Percentiles rank a stretch among this genome's conserved stretches.
Conservation (phyloP, 2,888 invertebrate species). For the Serrognathus titanus region DNA sequence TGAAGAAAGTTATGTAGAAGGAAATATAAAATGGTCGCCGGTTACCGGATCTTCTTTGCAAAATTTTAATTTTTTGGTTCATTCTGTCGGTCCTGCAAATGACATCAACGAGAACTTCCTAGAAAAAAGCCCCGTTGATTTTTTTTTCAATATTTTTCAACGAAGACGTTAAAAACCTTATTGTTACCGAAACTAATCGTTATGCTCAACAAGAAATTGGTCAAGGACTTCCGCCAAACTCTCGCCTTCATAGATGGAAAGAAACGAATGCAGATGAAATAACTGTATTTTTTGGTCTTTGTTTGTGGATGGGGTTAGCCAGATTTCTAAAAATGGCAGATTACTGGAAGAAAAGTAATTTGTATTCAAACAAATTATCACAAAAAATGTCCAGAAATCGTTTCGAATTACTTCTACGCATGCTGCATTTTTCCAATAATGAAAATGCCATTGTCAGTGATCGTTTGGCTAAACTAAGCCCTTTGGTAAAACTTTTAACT, state of each 20-base stretch:
- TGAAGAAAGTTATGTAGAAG: background rate
- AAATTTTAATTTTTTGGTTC: background rate
- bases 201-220: constrained; percentile 3
- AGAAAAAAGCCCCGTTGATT: constrained; percentile 10
- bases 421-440: constrained; percentile 23
- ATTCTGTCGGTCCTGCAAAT: background rate
- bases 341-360: constrained; percentile 17
- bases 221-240: constrained; percentile 3
- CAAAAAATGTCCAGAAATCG: constrained; percentile 16
- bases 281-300: constrained; percentile 20
- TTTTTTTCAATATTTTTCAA: constrained; percentile 6
- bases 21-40: background rate
- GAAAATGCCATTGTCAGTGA: constrained; percentile 11
- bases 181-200: constrained; percentile 13
- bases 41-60: background rate
- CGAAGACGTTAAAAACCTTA: constrained; percentile 1
- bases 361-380: constrained; percentile 11
- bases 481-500: constrained; percentile 18
- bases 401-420: constrained; percentile 13
- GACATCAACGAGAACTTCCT: background rate
- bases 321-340: constrained; percentile 16
- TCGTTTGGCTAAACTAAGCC: constrained; percentile 18
- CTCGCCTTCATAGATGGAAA: constrained; percentile 12
- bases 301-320: constrained; percentile 24
- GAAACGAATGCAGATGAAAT: constrained; percentile 18